Evolutionary conservation across 2,888 invertebrate species (phyloP).

Genomic region (Brachyptera putata): DNA sequence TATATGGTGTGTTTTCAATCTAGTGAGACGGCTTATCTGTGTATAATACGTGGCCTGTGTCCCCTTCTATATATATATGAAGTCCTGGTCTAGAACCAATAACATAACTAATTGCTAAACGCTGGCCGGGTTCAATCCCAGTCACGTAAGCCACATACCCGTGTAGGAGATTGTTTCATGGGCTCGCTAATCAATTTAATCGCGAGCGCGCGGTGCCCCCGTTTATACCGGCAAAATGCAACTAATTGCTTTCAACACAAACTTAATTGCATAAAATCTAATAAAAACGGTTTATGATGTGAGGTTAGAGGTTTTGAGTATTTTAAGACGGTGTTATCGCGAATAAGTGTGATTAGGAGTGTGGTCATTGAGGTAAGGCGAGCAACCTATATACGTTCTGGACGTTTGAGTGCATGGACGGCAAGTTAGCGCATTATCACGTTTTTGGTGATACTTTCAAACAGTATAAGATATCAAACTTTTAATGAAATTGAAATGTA

Average conservation of each 20-base stretch:
- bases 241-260: not conserved
- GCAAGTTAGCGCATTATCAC: no score
- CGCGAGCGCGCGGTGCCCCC: not conserved
- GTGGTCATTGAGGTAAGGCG: no score
- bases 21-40: no score
- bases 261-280: not conserved
- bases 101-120: not conserved
- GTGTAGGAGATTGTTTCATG: not conserved
- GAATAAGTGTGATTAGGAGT: no score
- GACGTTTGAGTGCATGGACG: no score
- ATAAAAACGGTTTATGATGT: no score
- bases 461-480: no score
- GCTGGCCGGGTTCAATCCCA: not conserved
- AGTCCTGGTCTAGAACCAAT: not conserved
- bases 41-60: not conserved
- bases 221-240: not conserved
- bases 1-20: constrained; percentile 12
- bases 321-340: no score
- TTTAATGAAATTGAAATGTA: no score
- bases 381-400: no score
- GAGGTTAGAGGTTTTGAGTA: no score
- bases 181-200: not conserved
- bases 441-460: no score
- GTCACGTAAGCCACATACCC: not conserved
- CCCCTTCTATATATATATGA: not conserved